Percentiles rank a stretch among this genome's conserved stretches.
phyloP scores from a whole-genome alignment of 2,797 vertebrate species.

The Setipinna tenuifilis region DNA sequence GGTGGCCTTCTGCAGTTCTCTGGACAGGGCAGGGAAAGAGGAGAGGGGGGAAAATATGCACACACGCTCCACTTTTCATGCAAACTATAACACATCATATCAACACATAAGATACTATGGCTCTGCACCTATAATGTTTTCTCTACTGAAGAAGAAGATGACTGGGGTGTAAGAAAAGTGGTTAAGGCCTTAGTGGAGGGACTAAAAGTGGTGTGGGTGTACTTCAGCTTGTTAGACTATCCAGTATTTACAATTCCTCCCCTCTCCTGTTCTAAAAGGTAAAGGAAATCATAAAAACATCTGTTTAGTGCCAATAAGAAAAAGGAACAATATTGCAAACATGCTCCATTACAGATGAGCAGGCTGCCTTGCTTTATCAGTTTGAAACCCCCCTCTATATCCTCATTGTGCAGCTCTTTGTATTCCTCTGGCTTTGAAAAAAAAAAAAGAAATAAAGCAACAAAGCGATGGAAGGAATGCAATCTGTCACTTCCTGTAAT shows the following conservation, averaged over 20 bases:
- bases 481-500: conserved; percentile 77
- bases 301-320: conserved; percentile 76
- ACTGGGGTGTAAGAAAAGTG: neutral
- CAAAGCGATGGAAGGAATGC: conserved; percentile 66
- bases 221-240: neutral
- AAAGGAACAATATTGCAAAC: conserved; percentile 77
- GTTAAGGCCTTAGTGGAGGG: neutral
- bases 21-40: neutral
- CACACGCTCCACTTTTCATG: neutral
- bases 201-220: neutral
- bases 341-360: conserved; percentile 72
- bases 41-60: neutral
- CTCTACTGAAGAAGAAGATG: neutral
- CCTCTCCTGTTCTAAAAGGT: conserved; percentile 68
- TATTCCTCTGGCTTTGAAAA: conserved; percentile 63
- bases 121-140: neutral
- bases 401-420: conserved; percentile 42
- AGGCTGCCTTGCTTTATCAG: neutral
- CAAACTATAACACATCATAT: neutral
- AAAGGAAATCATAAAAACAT: conserved; percentile 80
- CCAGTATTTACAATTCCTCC: conserved; percentile 50
- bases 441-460: conserved; percentile 63
- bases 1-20: neutral
- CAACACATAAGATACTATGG: neutral
- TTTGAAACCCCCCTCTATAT: conserved; percentile 63